phyloP scores from a whole-genome alignment of 2,888 invertebrate species.

The Apantesis nais region DNA sequence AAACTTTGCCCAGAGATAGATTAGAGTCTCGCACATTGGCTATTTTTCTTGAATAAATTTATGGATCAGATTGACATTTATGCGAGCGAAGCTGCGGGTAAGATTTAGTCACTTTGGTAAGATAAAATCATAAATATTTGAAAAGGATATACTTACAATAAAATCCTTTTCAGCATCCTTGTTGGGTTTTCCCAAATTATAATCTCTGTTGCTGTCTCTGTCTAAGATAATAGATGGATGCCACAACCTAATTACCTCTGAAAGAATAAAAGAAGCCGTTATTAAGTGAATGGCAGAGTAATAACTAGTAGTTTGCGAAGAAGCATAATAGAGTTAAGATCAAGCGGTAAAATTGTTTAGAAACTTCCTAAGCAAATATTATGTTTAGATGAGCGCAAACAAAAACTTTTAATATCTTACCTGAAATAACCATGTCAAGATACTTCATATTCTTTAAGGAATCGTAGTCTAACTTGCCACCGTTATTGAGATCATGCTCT shows the following conservation, averaged over 20 bases:
- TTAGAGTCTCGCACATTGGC: too few relatives aligned
- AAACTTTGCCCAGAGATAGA: too few relatives aligned
- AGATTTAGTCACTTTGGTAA: too few relatives aligned
- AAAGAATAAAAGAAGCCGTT: not conserved
- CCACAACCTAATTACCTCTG: conserved; percentile 4
- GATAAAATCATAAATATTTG: too few relatives aligned
- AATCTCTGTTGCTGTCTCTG: not conserved
- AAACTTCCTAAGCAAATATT: not conserved
- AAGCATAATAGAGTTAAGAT: too few relatives aligned
- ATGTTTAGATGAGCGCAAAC: too few relatives aligned
- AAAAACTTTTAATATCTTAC: too few relatives aligned
- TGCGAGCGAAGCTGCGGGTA: too few relatives aligned
- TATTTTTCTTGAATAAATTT: too few relatives aligned
- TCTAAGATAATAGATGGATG: conserved; percentile 5
- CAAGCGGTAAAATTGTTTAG: too few relatives aligned
- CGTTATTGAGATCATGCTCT: conserved; percentile 53
- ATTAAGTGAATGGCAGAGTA: not conserved
- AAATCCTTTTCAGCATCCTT: conserved; percentile 1
- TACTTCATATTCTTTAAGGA: conserved; percentile 59
- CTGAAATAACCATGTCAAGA: conserved; percentile 81
- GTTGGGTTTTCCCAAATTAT: conserved; percentile 10
- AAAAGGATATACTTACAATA: conserved; percentile 3
- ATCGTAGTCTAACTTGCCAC: conserved; percentile 77
- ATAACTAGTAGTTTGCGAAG: too few relatives aligned
- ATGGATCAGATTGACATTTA: too few relatives aligned